Evolutionary conservation across 2,888 invertebrate species (phyloP).

Genomic region (Macropis europaea): DNA sequence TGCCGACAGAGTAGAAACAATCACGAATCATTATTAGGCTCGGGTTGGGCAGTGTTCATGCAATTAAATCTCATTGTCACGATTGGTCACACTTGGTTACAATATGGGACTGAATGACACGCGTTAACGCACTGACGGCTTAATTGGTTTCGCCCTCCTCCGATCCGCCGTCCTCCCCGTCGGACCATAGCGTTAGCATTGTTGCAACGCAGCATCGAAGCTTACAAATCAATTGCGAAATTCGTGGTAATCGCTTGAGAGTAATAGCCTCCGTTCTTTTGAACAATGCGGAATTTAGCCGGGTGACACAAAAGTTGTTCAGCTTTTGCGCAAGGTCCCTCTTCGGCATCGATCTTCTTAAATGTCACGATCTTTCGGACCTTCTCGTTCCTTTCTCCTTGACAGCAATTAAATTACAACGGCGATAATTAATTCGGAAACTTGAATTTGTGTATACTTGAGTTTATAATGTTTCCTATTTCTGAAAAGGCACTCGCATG

Average conservation of each 20-base stretch:
- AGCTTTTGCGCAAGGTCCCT: background rate
- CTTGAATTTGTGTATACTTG: no score
- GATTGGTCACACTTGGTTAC: conserved; percentile 66
- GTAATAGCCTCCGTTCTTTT: conserved; percentile 42
- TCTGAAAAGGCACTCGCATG: no score
- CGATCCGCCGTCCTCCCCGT: background rate
- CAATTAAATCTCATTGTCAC: conserved; percentile 65
- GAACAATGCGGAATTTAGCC: conserved; percentile 13
- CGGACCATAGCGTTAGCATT: conserved; percentile 25
- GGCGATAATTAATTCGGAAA: no score
- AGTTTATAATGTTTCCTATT: no score
- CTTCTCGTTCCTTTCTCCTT: no score
- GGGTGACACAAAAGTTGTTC: background rate
- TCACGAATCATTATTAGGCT: conserved; percentile 45
- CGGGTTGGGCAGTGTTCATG: conserved; percentile 53
- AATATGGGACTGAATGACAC: conserved; percentile 66
- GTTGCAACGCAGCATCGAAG: conserved; percentile 36
- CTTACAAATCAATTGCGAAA: conserved; percentile 60
- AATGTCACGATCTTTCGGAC: no score
- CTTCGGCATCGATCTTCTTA: background rate
- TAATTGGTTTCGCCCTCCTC: conserved; percentile 61
- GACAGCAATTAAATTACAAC: no score
- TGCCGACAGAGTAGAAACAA: background rate
- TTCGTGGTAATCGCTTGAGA: conserved; percentile 49
- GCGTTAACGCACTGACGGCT: conserved; percentile 69